These are phyloP conservation scores for Pungitius pungitius DNA, from an alignment of 2,113 vertebrate species.

Conservation along the genomic window DNA sequence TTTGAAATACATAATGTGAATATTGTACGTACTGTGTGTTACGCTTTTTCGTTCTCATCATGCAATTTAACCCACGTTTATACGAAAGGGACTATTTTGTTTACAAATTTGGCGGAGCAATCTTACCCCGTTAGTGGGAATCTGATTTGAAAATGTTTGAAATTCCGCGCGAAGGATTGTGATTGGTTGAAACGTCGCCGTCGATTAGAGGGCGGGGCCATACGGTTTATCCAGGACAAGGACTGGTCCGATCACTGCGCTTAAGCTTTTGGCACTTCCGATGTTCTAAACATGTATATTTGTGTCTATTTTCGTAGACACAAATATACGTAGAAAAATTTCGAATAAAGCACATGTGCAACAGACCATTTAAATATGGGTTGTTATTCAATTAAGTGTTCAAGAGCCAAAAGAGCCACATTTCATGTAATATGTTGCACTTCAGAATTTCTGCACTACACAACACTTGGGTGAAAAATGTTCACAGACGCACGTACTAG, in stretches of 20 bases:
- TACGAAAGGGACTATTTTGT: conserved; percentile 71
- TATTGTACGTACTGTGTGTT: neutral
- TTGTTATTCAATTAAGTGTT: neutral
- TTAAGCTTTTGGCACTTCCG: neutral
- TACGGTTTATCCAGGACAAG: neutral
- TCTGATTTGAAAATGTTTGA: conserved; percentile 76
- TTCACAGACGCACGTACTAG: neutral
- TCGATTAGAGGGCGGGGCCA: conserved; percentile 10
- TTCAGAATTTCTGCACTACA: neutral
- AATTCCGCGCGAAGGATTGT: conserved; percentile 80
- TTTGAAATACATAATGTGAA: neutral
- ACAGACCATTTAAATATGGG: neutral
- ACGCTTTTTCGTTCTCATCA: neutral
- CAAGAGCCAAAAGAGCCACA: neutral
- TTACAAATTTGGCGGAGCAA: conserved; percentile 64
- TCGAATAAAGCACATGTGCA: neutral
- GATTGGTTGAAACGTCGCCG: conserved; percentile 73
- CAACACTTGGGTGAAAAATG: neutral
- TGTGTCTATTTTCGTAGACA: neutral
- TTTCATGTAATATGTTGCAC: neutral
- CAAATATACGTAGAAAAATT: no score
- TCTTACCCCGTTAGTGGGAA: neutral
- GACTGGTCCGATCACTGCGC: neutral
- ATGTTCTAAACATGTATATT: neutral
- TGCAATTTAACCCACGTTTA: neutral